Base-by-base conservation (phyloP, 2,797 vertebrate genomes). In the Ciconia nigra region DNA sequence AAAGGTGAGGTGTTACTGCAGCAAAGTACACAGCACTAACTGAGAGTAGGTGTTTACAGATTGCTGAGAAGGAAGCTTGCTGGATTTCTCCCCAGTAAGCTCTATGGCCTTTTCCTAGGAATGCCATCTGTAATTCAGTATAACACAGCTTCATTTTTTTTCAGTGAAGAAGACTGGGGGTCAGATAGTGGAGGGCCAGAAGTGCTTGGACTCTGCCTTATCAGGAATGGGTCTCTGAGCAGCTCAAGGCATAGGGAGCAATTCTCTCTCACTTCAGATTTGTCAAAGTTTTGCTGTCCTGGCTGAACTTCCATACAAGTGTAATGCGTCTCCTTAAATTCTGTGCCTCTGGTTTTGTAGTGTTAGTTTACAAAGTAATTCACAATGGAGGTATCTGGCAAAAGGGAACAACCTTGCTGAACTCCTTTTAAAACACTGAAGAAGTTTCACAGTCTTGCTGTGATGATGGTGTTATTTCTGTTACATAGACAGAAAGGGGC, bases 171-270 rank as follows among this genome's bases (percentile, higher is more conserved):
- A 2, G 5, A 42, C 26, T 7, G 5, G 22, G 58, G 46, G 11
- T 69, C 47, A 74, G 35, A 21, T 89, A 96, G 92, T 81, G 77
- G 79, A 96, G 83, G 83, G 70, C 78, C 86, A 93, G 57, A 92
- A 94, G 91, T 94, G 91, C 94, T 90, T 96, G 96, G 90, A 81
- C 91, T 96, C 58, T 94, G 92, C 89, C 93, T 91, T 46, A 33
- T 29, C 29, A 66, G 57, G 55, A 63, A 17, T 5, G n/a, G 62
- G 35, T 39, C 21, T 44, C 22, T n/a, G 41, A 20, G 49, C 15
- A 67, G 31, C 66, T 66, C 33, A 74, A 63, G 55, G 46, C 80
- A 73, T 4, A 35, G 49, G 37, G 70, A 51, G 8, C 12, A 8
- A 22, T 35, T n/a, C 55, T 55, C 24, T 5, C 46, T 78, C 77